phyloP scores from a whole-genome alignment of 2,888 invertebrate genomes.

The Trichogramma evanescens region DNA sequence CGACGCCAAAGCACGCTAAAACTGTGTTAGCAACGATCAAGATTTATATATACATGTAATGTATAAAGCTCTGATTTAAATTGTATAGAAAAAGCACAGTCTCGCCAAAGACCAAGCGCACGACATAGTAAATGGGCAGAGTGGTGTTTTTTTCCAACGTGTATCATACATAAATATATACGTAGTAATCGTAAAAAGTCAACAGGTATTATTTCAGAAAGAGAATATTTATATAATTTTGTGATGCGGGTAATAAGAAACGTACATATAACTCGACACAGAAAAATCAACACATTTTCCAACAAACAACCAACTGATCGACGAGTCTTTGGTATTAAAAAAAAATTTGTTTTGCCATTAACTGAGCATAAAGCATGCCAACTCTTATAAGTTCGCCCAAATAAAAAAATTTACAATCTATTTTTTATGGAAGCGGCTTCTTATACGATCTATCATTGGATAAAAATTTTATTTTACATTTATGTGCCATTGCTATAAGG shows the following conservation, averaged over 20 bases:
- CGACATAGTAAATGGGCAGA: conserved; percentile 12
- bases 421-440: too few species aligned
- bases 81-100: conserved; percentile 18
- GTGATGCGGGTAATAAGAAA: conserved; percentile 4
- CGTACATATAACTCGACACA: conserved; percentile 4
- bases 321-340: conserved; percentile 8
- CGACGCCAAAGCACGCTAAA: background rate
- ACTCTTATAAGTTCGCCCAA: too few species aligned
- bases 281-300: background rate
- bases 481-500: too few species aligned
- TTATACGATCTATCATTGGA: too few species aligned
- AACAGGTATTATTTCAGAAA: background rate
- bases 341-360: too few species aligned
- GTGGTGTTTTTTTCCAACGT: conserved; percentile 12
- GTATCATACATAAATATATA: conserved; percentile 14
- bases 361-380: too few species aligned
- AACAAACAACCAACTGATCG: conserved; percentile 8
- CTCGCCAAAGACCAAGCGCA: conserved; percentile 23
- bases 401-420: too few species aligned
- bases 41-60: background rate
- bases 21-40: conserved; percentile 17
- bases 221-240: conserved; percentile 1
- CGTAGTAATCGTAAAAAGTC: background rate
- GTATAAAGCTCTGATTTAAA: too few species aligned
- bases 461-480: too few species aligned